Percentiles rank a stretch among this genome's conserved stretches.
Evolutionary conservation across 1,140 invertebrate species (phyloP).

Genomic region (Nixonia krombeini): DNA sequence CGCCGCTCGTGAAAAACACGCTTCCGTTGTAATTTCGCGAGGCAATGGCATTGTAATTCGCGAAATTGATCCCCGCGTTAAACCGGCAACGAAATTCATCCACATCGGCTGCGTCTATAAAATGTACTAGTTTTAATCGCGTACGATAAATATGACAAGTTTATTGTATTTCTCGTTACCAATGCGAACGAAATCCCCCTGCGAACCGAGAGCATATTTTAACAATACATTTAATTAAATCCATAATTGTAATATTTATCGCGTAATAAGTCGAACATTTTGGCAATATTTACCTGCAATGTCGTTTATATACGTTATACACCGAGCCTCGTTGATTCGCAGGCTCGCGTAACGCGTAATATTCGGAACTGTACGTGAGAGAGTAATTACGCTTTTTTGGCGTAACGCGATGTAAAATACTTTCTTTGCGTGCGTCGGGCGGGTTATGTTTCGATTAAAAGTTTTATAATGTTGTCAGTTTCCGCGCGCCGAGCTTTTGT

Average conservation of each 20-base stretch:
- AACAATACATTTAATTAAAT: no score
- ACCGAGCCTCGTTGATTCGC: background rate
- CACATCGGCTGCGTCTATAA: no score
- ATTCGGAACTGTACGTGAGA: slow-evolving; percentile 9
- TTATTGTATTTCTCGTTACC: no score
- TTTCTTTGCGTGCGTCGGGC: slow-evolving; percentile 4
- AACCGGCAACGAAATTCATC: no score
- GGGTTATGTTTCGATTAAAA: slow-evolving; percentile 42
- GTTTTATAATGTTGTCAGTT: slow-evolving; percentile 43
- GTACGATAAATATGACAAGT: no score
- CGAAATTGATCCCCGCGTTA: background rate
- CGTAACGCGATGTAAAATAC: slow-evolving; percentile 16
- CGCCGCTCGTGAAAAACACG: background rate
- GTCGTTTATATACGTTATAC: no score
- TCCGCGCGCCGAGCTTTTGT: background rate
- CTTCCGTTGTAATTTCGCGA: background rate
- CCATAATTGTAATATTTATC: no score
- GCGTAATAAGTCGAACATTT: no score
- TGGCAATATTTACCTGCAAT: no score
- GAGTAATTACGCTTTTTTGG: slow-evolving; percentile 25
- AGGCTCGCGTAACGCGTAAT: slow-evolving; percentile 3
- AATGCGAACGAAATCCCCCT: no score
- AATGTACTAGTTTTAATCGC: no score
- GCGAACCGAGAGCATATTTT: no score
- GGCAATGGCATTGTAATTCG: background rate